Conservation (phyloP, 2,113 vertebrate genomes). For the Pseudonaja textilis region DNA sequence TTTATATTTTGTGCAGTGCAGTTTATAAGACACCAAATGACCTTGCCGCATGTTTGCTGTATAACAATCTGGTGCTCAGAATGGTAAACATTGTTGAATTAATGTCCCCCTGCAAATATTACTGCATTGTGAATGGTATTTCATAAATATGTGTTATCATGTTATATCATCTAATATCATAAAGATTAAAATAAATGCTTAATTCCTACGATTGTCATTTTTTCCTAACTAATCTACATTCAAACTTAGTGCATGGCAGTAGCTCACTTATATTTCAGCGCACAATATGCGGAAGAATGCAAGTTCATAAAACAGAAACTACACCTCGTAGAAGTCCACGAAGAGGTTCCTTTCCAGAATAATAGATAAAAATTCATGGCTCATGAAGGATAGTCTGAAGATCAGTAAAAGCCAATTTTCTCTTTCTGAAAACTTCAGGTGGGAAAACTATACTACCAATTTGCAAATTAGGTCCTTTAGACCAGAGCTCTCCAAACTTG, state of each 20-base stretch:
- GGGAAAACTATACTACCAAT: background rate
- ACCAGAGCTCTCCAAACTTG: too few species aligned
- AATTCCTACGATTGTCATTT: fast-evolving
- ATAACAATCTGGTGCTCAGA: background rate
- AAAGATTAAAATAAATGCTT: conserved; percentile 10
- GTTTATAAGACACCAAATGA: background rate
- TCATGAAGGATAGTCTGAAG: background rate
- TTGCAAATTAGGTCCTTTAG: background rate
- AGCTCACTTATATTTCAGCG: fast-evolving
- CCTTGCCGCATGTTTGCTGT: background rate
- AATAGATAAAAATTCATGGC: background rate
- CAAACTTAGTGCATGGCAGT: background rate
- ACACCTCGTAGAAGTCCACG: background rate
- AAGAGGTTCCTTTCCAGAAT: fast-evolving
- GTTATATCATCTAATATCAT: too few species aligned
- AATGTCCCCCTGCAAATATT: background rate
- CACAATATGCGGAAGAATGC: background rate
- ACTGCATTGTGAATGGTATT: background rate
- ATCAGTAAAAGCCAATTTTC: background rate
- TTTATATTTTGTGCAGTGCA: background rate
- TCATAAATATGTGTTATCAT: conserved; percentile 31
- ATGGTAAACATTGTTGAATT: fast-evolving
- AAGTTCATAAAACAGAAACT: background rate
- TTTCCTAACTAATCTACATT: conserved; percentile 25
- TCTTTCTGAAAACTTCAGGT: background rate